Evolutionary conservation across 2,113 vertebrate genomes (phyloP).

Genomic region (Dromas ardeola): DNA sequence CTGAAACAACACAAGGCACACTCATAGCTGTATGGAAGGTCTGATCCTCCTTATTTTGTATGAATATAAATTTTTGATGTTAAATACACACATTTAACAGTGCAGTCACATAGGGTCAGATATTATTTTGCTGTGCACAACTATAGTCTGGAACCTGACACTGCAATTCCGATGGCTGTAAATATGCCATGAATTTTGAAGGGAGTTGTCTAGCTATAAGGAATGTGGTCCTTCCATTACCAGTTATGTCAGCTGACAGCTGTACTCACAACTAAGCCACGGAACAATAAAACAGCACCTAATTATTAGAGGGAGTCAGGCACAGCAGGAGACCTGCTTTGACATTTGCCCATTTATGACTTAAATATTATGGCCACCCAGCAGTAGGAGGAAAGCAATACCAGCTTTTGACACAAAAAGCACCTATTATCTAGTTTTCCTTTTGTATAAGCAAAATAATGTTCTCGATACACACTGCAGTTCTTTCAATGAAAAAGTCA

Average conservation of each 20-base stretch:
- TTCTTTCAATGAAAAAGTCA: not conserved
- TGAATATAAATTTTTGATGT: not conserved
- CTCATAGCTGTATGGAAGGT: not conserved
- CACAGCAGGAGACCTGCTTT: constrained; percentile 20
- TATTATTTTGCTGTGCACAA: not conserved
- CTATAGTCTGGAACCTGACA: not conserved
- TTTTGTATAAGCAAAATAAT: constrained; percentile 6
- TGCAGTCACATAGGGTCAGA: not conserved
- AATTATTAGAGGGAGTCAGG: constrained; percentile 43
- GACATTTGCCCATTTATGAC: constrained; percentile 58
- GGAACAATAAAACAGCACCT: constrained; percentile 37
- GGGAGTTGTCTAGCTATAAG: constrained; percentile 13
- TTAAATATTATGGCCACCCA: constrained; percentile 39
- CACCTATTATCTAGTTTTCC: constrained; percentile 33
- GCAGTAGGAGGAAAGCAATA: constrained; percentile 8
- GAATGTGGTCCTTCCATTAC: constrained; percentile 25
- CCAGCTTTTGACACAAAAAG: constrained; percentile 2
- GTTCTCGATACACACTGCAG: not conserved
- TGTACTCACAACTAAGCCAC: not conserved
- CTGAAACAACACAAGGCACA: not conserved
- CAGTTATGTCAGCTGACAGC: constrained; percentile 29
- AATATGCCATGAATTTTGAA: not conserved
- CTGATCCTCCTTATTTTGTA: not conserved
- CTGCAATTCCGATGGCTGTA: not conserved
- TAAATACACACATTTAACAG: not conserved